Conservation (phyloP, 2,797 vertebrate genomes). For the Pseudochirops corinnae region DNA sequence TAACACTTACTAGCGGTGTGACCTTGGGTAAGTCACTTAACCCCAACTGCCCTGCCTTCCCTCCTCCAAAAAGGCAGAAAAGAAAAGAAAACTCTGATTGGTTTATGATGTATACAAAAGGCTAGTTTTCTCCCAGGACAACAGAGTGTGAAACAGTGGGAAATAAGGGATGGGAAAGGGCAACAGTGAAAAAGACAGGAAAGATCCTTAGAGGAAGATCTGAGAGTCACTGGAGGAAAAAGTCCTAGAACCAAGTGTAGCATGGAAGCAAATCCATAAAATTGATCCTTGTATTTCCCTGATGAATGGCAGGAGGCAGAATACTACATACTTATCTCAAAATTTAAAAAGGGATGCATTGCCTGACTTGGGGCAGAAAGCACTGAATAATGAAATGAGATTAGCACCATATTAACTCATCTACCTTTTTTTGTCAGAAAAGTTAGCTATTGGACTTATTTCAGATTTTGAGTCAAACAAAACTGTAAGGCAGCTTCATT, state of each 20-base stretch:
- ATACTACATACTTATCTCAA: neutral
- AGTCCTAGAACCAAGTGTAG: neutral
- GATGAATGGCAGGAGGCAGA: neutral
- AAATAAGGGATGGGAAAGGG: neutral
- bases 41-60: no score
- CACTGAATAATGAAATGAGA: neutral
- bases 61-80: neutral
- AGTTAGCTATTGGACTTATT: neutral
- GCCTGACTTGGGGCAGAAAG: neutral
- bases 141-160: neutral
- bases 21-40: no score
- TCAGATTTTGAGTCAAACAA: neutral
- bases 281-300: neutral
- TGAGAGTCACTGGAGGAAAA: neutral
- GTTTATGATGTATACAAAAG: neutral
- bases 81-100: neutral
- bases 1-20: no score
- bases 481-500: neutral
- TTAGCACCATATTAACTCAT: neutral
- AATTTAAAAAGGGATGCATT: neutral
- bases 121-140: neutral
- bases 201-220: neutral
- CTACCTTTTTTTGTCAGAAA: neutral
- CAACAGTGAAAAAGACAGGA: neutral
- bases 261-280: neutral